Evolutionary conservation across 1,140 invertebrate species (phyloP), one percentile per base, ranked within the genome.

Genomic region (Aphelenchoides besseyi): DNA sequence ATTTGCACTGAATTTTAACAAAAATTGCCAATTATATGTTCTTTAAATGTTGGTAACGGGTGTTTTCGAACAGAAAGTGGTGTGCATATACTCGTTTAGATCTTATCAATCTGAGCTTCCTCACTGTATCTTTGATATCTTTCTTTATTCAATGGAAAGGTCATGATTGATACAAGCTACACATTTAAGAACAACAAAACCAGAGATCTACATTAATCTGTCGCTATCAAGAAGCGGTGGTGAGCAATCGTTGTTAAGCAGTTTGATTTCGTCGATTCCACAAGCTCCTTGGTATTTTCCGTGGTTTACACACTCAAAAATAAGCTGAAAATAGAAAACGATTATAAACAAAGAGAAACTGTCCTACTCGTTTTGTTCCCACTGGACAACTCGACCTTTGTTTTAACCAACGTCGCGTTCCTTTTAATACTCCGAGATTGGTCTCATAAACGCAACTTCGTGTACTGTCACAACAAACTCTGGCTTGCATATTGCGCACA

Each of bases 241-340:
- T 23, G 41, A 16, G 41, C 76, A 78, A 36, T 78, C 61, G 8
- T 69, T 41, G 41, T 80, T 76, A 63, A 78, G 32, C 41, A 78
- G 36, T 23, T 72, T 59, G 41, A 79, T 73, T 33, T 79, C 79
- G 71, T 79, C 77, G n/a, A 79, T 3, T 16, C 77, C 77, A 61
- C 77, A 79, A 9, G 79, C 77, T 0, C 77, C 77, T 79, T 79
- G 77, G 53, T 69, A 79, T 16, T 53, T 41, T 23, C 77, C 77
- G 18, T 63, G 3, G 61, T 79, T 79, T 0, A 74, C 55, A 64
- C 77, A 79, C 62, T 79, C 77, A 64, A 80, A 79, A n/a, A 81
- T 79, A 33, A 79, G 66, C 78, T 81, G 52, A 36, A 68, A 35
- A 9, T 1, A 18, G 23, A n/a, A 16, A 41, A 70, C 62, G 16